Evolutionary conservation across 1,140 invertebrate genomes (phyloP), one percentile per base, ranked within the genome.

Genomic region (Latrodectus geometricus): DNA sequence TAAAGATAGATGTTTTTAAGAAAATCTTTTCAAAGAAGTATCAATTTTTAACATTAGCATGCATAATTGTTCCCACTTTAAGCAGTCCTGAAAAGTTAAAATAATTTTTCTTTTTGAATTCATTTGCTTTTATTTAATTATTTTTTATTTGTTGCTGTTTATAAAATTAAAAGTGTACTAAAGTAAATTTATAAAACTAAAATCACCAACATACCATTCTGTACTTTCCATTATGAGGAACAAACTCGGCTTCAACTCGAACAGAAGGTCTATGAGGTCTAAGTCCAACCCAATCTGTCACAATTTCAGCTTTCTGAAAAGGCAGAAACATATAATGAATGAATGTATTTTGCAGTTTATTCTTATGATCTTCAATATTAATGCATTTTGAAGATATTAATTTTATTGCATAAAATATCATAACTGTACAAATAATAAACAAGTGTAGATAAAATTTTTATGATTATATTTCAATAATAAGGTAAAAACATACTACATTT

Each of bases 181-280:
- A n/a, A n/a, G n/a, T n/a, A n/a, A n/a, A n/a, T n/a, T n/a, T n/a
- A n/a, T n/a, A n/a, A n/a, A n/a, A n/a, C n/a, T n/a, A n/a, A n/a
- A n/a, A n/a, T 61, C 54, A 61, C 8, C 3, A 56, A 48, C 50
- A 48, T 87, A 87, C 85, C 85, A 79, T 21, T 50, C 56, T 50
- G 14, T 73, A 87, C 3, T 48, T 73, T 49, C 69, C 61, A 66
- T 73, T 17, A 23, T 17, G 14, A 17, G 21, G n/a, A 5, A 87
- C 21, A 74, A 87, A 73, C n/a, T 7, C 23, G 8, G 91, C 90
- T 89, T 97, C 96, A 48, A 97, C 94, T 79, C 96, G 92, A 0
- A 97, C 94, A 0, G 93, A 92, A n/a, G 94, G 92, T 72, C 96
- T 91, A 89, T 96, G 94, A 0, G 97, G 96, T 81, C 96, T 91